phyloP scores from a whole-genome alignment of 2,797 vertebrate species.

The Gobio occitaniae region DNA sequence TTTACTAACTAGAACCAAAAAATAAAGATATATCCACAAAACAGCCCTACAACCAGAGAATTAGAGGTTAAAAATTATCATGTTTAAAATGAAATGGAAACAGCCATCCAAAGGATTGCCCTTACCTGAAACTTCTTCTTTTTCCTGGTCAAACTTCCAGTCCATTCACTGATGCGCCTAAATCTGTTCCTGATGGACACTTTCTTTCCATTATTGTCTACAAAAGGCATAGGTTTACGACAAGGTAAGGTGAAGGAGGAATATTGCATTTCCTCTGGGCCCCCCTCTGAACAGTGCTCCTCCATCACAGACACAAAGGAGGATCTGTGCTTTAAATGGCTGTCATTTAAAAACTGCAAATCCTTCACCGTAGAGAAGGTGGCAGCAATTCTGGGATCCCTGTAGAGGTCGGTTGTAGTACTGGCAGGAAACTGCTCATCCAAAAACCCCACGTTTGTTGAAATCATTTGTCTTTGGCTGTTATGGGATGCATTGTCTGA shows the following conservation, averaged over 20 bases:
- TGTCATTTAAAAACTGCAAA: constrained; percentile 71
- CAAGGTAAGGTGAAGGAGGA: constrained; percentile 86
- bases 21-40: neutral
- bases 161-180: constrained; percentile 91
- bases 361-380: constrained; percentile 70
- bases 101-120: neutral
- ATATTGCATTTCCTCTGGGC: constrained; percentile 70
- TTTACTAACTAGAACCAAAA: neutral
- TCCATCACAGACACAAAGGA: constrained; percentile 81
- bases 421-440: constrained; percentile 66
- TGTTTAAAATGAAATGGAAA: neutral
- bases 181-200: constrained; percentile 89
- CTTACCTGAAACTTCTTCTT: constrained; percentile 90
- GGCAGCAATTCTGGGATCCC: constrained; percentile 71
- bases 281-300: constrained; percentile 71
- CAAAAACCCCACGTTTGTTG: constrained; percentile 73
- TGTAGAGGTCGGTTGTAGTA: constrained; percentile 74
- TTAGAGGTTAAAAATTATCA: neutral
- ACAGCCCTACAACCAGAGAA: neutral
- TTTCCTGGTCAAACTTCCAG: constrained; percentile 91
- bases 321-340: constrained; percentile 69
- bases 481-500: constrained; percentile 52
- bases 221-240: constrained; percentile 72
- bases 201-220: constrained; percentile 77
- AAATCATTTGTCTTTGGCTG: constrained; percentile 65